Base-by-base conservation (phyloP, 2,797 vertebrate species). In the Alfaro cultratus region DNA sequence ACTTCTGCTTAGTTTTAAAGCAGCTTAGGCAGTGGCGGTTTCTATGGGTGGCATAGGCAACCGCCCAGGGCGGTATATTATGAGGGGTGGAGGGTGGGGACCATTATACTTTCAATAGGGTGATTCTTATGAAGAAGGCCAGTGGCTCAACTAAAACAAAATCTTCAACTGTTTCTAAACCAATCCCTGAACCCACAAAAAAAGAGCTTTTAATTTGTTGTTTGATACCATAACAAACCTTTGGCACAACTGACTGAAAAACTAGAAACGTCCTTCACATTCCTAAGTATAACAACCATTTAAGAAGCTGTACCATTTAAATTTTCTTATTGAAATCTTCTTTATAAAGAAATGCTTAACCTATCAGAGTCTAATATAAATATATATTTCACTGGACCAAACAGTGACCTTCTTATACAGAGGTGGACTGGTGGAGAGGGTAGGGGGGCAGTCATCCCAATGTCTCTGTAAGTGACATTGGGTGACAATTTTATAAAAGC, bases 141-240 rank as follows among this genome's bases (percentile, higher is more conserved):
- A 78, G 83, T n/a, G 74, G 75, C 80, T 87, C 51, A 76, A 62
- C 45, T 47, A 80, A 91, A 87, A 81, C 3, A 23, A 23, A 26
- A 53, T 70, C 2, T 79, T 88, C 71, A 75, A 85, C 83, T 90
- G 60, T 41, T 15, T 51, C 6, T 51, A 31, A 49, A 79, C 4
- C 31, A 43, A 34, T 64, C 16, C 11, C 15, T 51, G 9, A 16
- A n/a, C 18, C 53, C 39, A 45, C 39, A 21, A 36, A 21, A 16
- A 75, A 60, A 75, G 3, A 34, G 1, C 39, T 46, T 26, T 31
- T 23, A 4, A 10, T 55, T 53, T 29, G 34, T 18, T 29, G 47
- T 72, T 78, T 74, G 73, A 64, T 51, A 49, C 36, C 71, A 77
- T 18, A 49, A 21, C 41, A 49, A 53, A 45, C 39, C 51, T 85